These are phyloP conservation scores for Drosophila sp. DNA, from an alignment of 1,140 invertebrate species.

Conservation along the genomic window DNA sequence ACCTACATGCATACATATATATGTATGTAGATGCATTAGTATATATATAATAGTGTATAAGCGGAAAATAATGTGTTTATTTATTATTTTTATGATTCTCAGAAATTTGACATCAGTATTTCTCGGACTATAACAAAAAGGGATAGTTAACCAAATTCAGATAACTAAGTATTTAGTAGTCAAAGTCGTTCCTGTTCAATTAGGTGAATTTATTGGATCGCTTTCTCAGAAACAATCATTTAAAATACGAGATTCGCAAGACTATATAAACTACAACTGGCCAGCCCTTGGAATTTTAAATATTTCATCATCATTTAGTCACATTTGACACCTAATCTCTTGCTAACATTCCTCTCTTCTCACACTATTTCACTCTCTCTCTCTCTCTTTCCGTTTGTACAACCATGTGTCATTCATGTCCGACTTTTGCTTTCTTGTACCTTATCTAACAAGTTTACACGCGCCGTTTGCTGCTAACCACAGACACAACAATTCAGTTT, in stretches of 20 bases:
- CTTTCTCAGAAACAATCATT: too few species aligned
- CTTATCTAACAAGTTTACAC: conserved; percentile 66
- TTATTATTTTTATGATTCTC: neutral
- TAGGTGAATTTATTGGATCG: too few species aligned
- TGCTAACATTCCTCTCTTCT: neutral
- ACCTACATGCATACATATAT: neutral
- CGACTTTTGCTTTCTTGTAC: conserved; percentile 22
- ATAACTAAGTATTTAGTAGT: too few species aligned
- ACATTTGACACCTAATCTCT: conserved; percentile 4
- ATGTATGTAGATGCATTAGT: too few species aligned
- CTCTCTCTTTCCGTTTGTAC: neutral
- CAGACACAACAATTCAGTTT: neutral
- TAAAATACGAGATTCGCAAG: too few species aligned
- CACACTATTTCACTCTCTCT: neutral
- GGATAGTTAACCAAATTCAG: too few species aligned
- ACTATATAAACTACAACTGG: too few species aligned
- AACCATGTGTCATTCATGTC: conserved; percentile 13
- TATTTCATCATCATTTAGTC: neutral
- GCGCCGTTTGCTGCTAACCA: conserved; percentile 42
- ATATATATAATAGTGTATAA: too few species aligned
- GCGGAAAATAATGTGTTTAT: neutral
- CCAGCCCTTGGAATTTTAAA: neutral
- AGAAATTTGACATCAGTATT: neutral
- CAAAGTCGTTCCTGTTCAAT: too few species aligned
- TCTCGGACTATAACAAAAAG: too few species aligned